phyloP scores from a whole-genome alignment of 2,113 vertebrate genomes.

The Notechis scutatus region DNA sequence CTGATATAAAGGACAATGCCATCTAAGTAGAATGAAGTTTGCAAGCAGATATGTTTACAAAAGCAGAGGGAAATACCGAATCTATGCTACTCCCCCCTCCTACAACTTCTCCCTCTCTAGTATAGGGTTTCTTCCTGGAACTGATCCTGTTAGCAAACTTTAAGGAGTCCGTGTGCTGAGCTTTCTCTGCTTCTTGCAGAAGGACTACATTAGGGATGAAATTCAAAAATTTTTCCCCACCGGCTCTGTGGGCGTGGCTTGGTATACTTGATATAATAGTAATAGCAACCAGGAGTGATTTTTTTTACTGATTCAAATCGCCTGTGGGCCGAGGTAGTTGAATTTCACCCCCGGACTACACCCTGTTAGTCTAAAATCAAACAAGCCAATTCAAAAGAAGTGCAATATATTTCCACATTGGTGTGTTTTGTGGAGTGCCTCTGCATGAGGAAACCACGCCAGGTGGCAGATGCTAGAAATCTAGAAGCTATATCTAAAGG shows the following conservation, averaged over 20 bases:
- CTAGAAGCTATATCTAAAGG: background rate
- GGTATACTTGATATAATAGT: too few relatives aligned
- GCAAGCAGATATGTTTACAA: background rate
- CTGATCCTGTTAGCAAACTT: background rate
- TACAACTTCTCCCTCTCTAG: background rate
- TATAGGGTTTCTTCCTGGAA: background rate
- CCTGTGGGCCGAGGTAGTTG: too few relatives aligned
- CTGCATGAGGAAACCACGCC: background rate
- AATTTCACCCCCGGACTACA: background rate
- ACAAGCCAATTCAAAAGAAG: background rate
- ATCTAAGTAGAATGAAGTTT: background rate
- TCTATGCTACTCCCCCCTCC: background rate
- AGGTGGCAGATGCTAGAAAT: background rate
- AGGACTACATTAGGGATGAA: background rate
- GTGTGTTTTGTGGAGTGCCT: background rate
- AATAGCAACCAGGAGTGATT: too few relatives aligned
- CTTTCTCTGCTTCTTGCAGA: background rate
- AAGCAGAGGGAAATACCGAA: background rate
- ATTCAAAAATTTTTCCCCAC: too few relatives aligned
- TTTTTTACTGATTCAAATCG: too few relatives aligned
- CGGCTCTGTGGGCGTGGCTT: too few relatives aligned
- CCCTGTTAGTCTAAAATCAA: background rate
- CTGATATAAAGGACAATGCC: background rate
- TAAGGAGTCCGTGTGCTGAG: background rate
- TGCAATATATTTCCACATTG: background rate